Evolutionary conservation across 1,140 invertebrate genomes (phyloP).

Genomic region (Cyclina sinensis): DNA sequence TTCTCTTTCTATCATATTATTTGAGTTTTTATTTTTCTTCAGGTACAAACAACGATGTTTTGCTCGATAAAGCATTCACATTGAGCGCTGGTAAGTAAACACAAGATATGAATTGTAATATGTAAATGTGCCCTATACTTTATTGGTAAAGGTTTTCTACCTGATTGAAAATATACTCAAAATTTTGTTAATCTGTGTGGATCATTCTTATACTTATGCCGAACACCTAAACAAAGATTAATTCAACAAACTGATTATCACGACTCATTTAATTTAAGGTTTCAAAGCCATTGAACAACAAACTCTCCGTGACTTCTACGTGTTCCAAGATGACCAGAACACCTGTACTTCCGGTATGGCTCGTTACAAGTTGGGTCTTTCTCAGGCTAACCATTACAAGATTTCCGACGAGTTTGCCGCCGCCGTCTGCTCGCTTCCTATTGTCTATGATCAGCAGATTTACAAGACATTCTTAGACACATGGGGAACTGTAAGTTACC

Average conservation of each 20-base stretch:
- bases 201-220: too few relatives aligned
- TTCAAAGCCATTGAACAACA: constrained; percentile 65
- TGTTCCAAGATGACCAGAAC: constrained; percentile 62
- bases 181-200: too few relatives aligned
- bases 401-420: constrained; percentile 66
- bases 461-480: constrained; percentile 55
- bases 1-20: too few relatives aligned
- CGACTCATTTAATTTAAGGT: constrained; percentile 16
- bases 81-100: constrained; percentile 66
- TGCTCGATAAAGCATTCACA: constrained; percentile 62
- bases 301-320: constrained; percentile 48
- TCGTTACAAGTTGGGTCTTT: constrained; percentile 48
- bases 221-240: too few relatives aligned
- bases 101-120: too few relatives aligned
- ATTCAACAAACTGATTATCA: background rate
- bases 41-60: constrained; percentile 65
- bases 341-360: constrained; percentile 56
- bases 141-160: too few relatives aligned
- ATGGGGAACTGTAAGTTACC: constrained; percentile 68
- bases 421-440: constrained; percentile 52
- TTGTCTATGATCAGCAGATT: constrained; percentile 36
- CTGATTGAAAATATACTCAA: too few relatives aligned
- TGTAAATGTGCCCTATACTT: too few relatives aligned
- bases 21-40: too few relatives aligned
- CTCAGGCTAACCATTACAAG: constrained; percentile 53